These are phyloP conservation scores for Hyposoter didymator DNA, from an alignment of 2,888 invertebrate species.

Conservation along the genomic window DNA sequence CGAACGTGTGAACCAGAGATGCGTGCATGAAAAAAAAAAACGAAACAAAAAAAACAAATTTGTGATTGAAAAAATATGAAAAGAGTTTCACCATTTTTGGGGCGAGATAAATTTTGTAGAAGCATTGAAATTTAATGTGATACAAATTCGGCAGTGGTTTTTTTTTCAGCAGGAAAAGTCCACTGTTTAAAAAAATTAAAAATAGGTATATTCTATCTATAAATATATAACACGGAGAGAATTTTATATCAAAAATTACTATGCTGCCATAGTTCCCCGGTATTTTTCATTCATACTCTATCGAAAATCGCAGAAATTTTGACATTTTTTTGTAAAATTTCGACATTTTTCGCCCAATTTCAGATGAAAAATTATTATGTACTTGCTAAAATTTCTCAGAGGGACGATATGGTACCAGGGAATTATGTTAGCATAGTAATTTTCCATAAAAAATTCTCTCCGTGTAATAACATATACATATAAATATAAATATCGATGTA, in stretches of 20 bases:
- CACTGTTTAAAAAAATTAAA: slow-evolving; percentile 63
- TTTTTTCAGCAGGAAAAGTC: slow-evolving; percentile 62
- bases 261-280: too few relatives aligned
- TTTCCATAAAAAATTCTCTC: too few relatives aligned
- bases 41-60: neutral
- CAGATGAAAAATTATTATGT: too few relatives aligned
- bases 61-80: neutral
- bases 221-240: too few relatives aligned
- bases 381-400: too few relatives aligned
- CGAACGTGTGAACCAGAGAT: slow-evolving; percentile 43
- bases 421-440: too few relatives aligned
- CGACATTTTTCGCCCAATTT: too few relatives aligned
- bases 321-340: too few relatives aligned
- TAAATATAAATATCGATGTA: slow-evolving; percentile 58
- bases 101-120: slow-evolving; percentile 72
- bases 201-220: slow-evolving; percentile 70
- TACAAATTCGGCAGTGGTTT: slow-evolving; percentile 77
- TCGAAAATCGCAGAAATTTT: too few relatives aligned
- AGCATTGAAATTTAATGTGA: slow-evolving; percentile 79
- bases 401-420: too few relatives aligned
- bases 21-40: neutral
- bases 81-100: slow-evolving; percentile 17
- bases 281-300: too few relatives aligned
- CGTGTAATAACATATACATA: slow-evolving; percentile 33
- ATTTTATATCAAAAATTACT: too few relatives aligned